These are phyloP conservation scores for Caenorhabditis latens DNA, from an alignment of 1,140 invertebrate species.

Conservation along the genomic window DNA sequence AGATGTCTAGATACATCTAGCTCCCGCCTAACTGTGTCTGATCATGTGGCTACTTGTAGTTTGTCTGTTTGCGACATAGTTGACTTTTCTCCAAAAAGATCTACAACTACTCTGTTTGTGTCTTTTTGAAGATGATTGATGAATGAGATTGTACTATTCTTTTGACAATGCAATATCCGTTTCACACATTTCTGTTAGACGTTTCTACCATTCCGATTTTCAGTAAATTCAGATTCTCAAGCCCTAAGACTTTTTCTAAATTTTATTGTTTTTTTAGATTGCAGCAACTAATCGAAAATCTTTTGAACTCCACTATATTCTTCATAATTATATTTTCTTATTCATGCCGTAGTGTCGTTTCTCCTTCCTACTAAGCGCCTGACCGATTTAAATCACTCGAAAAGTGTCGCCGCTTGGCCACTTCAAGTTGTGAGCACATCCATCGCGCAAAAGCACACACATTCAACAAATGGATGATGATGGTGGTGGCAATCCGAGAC, in stretches of 20 bases:
- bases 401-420: slow-evolving; percentile 45
- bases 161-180: not conserved
- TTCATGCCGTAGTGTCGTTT: not conserved
- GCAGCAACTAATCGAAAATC: too few relatives aligned
- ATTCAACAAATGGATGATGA: slow-evolving; percentile 32
- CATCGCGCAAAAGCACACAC: slow-evolving; percentile 37
- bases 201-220: not conserved
- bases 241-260: not conserved
- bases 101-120: not conserved
- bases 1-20: not conserved
- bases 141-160: not conserved
- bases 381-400: slow-evolving; percentile 49
- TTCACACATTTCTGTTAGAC: not conserved
- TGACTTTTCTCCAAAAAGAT: not conserved
- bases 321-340: not conserved
- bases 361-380: not conserved
- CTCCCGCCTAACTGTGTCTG: not conserved
- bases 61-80: slow-evolving; percentile 15
- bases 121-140: not conserved
- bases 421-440: slow-evolving; percentile 50
- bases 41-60: not conserved
- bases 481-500: slow-evolving; percentile 37
- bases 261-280: not conserved
- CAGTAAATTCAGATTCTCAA: too few relatives aligned
- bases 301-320: not conserved